phyloP scores from a whole-genome alignment of 2,888 invertebrate species.

The Dryomyza anilis region DNA sequence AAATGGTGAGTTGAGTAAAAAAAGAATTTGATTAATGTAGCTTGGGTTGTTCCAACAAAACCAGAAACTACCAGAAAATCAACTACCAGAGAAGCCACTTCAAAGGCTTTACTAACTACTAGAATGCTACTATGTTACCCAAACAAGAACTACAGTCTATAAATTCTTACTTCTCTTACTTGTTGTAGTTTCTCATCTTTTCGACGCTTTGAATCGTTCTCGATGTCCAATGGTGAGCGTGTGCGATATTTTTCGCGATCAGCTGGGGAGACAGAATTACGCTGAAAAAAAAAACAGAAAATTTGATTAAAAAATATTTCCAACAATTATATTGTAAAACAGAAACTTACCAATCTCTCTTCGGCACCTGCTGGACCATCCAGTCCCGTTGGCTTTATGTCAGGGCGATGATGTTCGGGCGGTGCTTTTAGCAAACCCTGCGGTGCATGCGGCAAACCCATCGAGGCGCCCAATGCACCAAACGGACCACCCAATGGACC shows the following conservation, averaged over 20 bases:
- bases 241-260: constrained; percentile 83
- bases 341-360: constrained; percentile 66
- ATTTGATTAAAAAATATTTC: constrained; percentile 14
- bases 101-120: too few species aligned
- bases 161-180: constrained; percentile 66
- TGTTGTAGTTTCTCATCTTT: constrained; percentile 87
- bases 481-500: constrained; percentile 60
- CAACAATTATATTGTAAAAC: neutral
- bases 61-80: neutral
- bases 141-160: too few species aligned
- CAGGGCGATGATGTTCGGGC: constrained; percentile 61
- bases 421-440: constrained; percentile 61
- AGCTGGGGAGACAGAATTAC: constrained; percentile 82
- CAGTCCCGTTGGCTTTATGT: constrained; percentile 61
- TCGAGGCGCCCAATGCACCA: constrained; percentile 60
- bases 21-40: neutral
- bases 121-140: too few species aligned
- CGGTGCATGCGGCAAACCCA: constrained; percentile 61
- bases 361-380: constrained; percentile 65
- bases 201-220: constrained; percentile 78
- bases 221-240: constrained; percentile 77
- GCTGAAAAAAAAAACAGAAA: constrained; percentile 60
- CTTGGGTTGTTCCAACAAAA: neutral
- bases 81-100: neutral
- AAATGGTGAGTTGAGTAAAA: constrained; percentile 33